phyloP scores from a whole-genome alignment of 2,113 vertebrate species.

The Protobothrops mucrosquamatus region DNA sequence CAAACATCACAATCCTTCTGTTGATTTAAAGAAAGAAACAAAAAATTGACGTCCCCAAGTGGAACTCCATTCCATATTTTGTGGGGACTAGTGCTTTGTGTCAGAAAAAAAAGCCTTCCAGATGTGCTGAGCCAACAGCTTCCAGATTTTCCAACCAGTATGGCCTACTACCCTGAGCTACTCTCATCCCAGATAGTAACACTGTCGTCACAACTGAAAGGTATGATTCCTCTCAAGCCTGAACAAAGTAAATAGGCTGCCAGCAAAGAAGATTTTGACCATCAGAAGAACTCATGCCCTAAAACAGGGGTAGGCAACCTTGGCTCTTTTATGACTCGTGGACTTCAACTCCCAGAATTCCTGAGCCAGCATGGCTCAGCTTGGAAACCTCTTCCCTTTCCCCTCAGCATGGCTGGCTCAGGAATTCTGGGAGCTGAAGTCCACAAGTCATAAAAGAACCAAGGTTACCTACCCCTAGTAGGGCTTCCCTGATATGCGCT shows the following conservation, averaged over 20 bases:
- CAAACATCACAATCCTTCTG: background rate
- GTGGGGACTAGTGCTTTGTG: background rate
- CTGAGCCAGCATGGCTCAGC: too few species aligned
- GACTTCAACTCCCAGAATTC: too few species aligned
- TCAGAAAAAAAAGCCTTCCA: background rate
- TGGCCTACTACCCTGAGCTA: background rate
- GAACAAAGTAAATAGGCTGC: background rate
- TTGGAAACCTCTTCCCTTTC: too few species aligned
- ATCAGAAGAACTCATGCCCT: background rate
- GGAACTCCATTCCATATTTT: background rate
- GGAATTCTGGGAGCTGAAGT: too few species aligned
- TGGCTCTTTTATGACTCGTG: too few species aligned
- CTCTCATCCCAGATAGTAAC: background rate
- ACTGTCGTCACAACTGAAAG: too few species aligned
- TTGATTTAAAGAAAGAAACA: background rate
- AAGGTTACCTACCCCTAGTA: too few species aligned
- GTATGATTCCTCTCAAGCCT: background rate
- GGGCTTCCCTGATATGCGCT: too few species aligned
- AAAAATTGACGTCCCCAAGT: background rate
- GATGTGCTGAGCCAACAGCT: background rate
- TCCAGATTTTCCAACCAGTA: background rate
- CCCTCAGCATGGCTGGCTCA: too few species aligned
- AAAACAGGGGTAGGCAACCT: too few species aligned
- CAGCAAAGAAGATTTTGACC: background rate
- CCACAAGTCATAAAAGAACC: too few species aligned